These are phyloP conservation scores for Dasypolia templi DNA, from an alignment of 2,888 invertebrate species.

Conservation along the genomic window DNA sequence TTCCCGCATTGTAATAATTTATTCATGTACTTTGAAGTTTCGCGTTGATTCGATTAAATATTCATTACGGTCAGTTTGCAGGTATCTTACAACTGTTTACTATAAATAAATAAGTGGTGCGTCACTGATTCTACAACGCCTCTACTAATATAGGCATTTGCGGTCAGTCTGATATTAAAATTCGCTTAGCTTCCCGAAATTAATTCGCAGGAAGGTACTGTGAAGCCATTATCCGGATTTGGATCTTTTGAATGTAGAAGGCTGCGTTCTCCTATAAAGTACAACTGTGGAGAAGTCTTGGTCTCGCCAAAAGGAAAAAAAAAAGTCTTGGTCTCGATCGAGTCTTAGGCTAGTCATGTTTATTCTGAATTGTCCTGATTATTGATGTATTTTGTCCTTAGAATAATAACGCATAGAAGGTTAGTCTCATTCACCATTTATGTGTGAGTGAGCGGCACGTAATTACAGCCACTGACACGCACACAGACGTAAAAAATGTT, in stretches of 20 bases:
- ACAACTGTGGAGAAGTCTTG: constrained; percentile 12
- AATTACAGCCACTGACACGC: no score
- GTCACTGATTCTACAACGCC: constrained; percentile 4
- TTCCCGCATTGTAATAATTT: constrained; percentile 18
- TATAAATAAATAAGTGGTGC: constrained; percentile 12
- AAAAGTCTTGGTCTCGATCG: no score
- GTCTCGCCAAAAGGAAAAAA: no score
- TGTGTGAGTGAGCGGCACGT: no score
- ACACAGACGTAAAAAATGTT: no score
- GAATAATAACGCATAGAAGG: no score
- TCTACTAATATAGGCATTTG: constrained; percentile 28
- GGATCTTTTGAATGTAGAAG: constrained; percentile 28
- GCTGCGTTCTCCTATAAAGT: constrained; percentile 22
- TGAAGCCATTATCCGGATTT: constrained; percentile 25
- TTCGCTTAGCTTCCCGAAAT: constrained; percentile 29
- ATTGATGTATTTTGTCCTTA: background rate
- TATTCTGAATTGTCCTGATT: background rate
- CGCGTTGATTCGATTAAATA: constrained; percentile 16
- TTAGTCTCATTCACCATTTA: no score
- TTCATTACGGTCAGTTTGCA: constrained; percentile 24
- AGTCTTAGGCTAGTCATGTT: constrained; percentile 8
- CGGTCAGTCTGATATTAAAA: background rate
- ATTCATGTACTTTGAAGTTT: constrained; percentile 44
- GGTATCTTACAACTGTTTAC: constrained; percentile 9
- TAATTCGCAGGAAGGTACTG: constrained; percentile 10